Evolutionary conservation across 2,888 invertebrate species (phyloP).

Genomic region (Diaphora mendica): DNA sequence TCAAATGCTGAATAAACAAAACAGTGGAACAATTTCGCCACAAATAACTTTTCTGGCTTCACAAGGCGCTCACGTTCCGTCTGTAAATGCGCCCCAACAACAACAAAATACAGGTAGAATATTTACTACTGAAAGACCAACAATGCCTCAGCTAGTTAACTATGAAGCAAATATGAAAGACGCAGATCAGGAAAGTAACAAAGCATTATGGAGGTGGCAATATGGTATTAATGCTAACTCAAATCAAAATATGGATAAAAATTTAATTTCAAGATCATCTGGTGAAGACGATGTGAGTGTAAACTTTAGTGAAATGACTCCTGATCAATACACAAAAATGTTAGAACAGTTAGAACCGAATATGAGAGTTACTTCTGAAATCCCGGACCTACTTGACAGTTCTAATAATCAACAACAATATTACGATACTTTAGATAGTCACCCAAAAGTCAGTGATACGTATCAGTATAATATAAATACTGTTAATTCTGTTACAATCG

Average conservation of each 20-base stretch:
- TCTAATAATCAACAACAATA: constrained; percentile 23
- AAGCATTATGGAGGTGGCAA: constrained; percentile 82
- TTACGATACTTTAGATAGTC: constrained; percentile 30
- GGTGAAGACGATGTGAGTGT: constrained; percentile 77
- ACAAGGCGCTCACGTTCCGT: constrained; percentile 78
- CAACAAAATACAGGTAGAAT: constrained; percentile 58
- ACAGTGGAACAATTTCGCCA: constrained; percentile 73
- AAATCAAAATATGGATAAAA: constrained; percentile 68
- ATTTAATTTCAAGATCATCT: constrained; percentile 78
- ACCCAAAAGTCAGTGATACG: constrained; percentile 29
- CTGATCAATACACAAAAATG: constrained; percentile 77
- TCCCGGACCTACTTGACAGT: constrained; percentile 25
- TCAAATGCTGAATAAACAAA: constrained; percentile 68
- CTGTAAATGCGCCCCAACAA: constrained; percentile 63
- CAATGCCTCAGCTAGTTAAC: constrained; percentile 78
- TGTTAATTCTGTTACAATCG: constrained; percentile 19
- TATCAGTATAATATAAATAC: constrained; percentile 29
- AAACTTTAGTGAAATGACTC: constrained; percentile 79
- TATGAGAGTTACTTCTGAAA: constrained; percentile 40
- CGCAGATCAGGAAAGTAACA: constrained; percentile 71
- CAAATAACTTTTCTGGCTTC: constrained; percentile 83
- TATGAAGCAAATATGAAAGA: constrained; percentile 75
- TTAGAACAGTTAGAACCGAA: constrained; percentile 67
- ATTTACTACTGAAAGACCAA: constrained; percentile 70
- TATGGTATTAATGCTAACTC: constrained; percentile 73